Conservation (phyloP, 2,888 invertebrate species). For the Conchocele bisecta region DNA sequence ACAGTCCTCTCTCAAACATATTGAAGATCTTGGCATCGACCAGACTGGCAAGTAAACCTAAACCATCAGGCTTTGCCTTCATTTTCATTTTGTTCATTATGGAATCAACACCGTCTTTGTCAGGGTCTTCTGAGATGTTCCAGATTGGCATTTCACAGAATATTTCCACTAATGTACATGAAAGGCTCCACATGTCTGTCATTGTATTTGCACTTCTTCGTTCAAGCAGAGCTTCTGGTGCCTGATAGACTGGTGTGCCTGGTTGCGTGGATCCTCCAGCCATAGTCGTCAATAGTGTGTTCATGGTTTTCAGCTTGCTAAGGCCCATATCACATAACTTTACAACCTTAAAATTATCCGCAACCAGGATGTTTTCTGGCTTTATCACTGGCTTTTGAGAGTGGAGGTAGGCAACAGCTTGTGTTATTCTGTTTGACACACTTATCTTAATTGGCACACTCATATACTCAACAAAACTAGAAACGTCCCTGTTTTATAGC, state of each 20-base stretch:
- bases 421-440: not conserved
- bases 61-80: constrained; percentile 28
- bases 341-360: constrained; percentile 9
- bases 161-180: constrained; percentile 22
- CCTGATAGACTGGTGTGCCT: constrained; percentile 42
- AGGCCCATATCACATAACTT: constrained; percentile 30
- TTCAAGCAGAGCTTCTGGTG: constrained; percentile 29
- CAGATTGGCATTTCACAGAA: constrained; percentile 16
- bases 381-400: constrained; percentile 23
- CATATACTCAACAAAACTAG: too few species aligned
- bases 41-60: not conserved
- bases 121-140: constrained; percentile 8
- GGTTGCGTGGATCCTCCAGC: constrained; percentile 23
- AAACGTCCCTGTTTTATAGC: too few species aligned
- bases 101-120: constrained; percentile 1
- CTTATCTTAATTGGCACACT: not conserved
- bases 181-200: constrained; percentile 38
- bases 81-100: constrained; percentile 16
- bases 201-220: not conserved
- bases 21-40: not conserved
- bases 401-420: constrained; percentile 28
- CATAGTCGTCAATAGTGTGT: constrained; percentile 12
- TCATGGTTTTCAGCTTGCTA: constrained; percentile 11
- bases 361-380: constrained; percentile 35
- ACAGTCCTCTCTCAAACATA: constrained; percentile 12